These are phyloP conservation scores for Tupaia chinensis DNA, from an alignment of 2,113 vertebrate genomes.

Conservation along the genomic window DNA sequence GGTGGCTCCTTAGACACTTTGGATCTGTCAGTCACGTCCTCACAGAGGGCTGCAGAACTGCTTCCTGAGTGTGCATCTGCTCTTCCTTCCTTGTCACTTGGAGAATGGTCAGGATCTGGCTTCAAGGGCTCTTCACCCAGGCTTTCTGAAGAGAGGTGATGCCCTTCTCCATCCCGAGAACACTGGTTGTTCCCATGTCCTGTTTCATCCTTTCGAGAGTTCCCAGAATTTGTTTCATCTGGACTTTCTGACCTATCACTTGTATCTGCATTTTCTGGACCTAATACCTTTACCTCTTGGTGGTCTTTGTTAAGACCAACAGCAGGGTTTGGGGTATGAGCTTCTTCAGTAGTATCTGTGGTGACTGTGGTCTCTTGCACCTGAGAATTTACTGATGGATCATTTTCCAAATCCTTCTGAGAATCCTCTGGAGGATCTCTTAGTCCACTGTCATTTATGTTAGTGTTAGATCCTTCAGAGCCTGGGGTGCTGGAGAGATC, in stretches of 20 bases:
- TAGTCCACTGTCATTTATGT: slow-evolving; percentile 78
- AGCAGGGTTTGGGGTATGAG: neutral
- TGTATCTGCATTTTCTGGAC: slow-evolving; percentile 25
- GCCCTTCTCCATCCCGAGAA: neutral
- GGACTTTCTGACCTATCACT: neutral
- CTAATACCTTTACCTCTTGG: neutral
- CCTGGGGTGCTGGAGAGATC: neutral
- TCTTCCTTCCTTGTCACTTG: neutral
- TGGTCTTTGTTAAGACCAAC: slow-evolving; percentile 8
- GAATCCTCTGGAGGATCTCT: slow-evolving; percentile 20
- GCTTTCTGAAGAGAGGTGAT: neutral
- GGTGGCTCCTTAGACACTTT: neutral
- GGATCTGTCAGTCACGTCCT: neutral
- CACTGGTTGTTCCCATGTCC: neutral
- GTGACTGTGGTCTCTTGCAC: slow-evolving; percentile 5
- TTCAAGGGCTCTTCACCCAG: neutral
- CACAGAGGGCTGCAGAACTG: neutral
- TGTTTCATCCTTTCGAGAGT: neutral
- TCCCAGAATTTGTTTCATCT: neutral
- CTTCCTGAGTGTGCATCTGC: neutral
- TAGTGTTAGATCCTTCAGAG: neutral
- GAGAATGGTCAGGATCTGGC: neutral
- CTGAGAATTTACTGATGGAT: slow-evolving; percentile 57
- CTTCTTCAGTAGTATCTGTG: slow-evolving; percentile 2
- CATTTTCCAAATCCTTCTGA: slow-evolving; percentile 35